Conservation (phyloP, 2,797 vertebrate genomes). For the Sphaeramia orbicularis region DNA sequence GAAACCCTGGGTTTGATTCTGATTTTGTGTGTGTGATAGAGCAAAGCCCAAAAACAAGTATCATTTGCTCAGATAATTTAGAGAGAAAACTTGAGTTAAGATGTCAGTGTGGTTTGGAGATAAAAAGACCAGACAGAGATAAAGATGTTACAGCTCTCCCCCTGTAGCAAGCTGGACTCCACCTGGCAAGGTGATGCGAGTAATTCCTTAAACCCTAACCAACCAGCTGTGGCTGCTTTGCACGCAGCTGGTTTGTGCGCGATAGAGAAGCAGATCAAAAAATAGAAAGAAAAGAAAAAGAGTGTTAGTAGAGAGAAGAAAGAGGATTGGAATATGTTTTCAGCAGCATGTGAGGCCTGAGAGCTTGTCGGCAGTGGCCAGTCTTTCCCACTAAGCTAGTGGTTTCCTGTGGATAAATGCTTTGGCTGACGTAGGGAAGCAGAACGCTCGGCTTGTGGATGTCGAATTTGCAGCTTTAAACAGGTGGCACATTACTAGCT, state of each 20-base stretch:
- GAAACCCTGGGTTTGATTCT: slow-evolving; percentile 9
- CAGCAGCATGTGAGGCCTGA: slow-evolving; percentile 28
- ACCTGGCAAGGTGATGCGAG: too few species aligned
- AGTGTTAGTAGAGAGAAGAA: neutral
- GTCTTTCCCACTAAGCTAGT: too few species aligned
- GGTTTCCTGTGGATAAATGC: slow-evolving; percentile 51
- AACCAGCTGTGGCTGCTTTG: too few species aligned
- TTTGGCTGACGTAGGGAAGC: slow-evolving; percentile 29
- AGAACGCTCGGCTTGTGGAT: too few species aligned
- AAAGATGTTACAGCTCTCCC: slow-evolving; percentile 25
- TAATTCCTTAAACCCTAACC: slow-evolving; percentile 34
- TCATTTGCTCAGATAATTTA: too few species aligned
- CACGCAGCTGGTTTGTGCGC: slow-evolving; percentile 16
- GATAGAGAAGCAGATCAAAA: slow-evolving; percentile 25
- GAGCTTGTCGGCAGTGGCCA: slow-evolving; percentile 40
- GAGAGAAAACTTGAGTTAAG: too few species aligned
- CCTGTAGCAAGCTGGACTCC: slow-evolving; percentile 25
- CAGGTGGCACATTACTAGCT: slow-evolving; percentile 61
- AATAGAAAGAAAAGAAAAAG: slow-evolving; percentile 5
- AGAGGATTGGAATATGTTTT: slow-evolving; percentile 19
- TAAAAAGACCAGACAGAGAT: slow-evolving; percentile 24
- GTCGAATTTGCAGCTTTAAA: slow-evolving; percentile 55
- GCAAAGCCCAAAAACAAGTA: too few species aligned
- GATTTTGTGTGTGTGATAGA: slow-evolving; percentile 19
- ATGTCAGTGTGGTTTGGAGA: too few species aligned